Conservation (phyloP, 2,888 invertebrate species). For the Platypus cylindrus region DNA sequence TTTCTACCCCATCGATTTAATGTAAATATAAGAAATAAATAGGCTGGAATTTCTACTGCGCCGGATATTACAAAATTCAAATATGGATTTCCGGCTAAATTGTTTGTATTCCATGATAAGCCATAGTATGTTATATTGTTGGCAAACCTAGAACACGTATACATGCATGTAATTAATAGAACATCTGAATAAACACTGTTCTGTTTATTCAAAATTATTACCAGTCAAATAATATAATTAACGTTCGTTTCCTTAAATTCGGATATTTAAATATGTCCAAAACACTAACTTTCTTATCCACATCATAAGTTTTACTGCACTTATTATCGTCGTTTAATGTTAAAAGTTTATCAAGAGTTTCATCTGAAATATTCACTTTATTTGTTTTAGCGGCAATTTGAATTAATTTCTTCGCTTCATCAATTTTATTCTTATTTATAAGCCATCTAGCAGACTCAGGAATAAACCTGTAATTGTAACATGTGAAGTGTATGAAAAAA, state of each 20-base stretch:
- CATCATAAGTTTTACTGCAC: slow-evolving; percentile 18
- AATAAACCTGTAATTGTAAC: slow-evolving; percentile 38
- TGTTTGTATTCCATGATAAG: slow-evolving; percentile 61
- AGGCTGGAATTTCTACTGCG: slow-evolving; percentile 63
- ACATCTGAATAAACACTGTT: too few relatives aligned
- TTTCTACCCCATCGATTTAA: slow-evolving; percentile 60
- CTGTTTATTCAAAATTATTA: slow-evolving; percentile 27
- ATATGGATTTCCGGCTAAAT: slow-evolving; percentile 57
- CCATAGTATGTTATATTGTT: slow-evolving; percentile 70
- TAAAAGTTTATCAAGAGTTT: slow-evolving; percentile 35
- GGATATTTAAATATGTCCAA: slow-evolving; percentile 39
- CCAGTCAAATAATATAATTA: slow-evolving; percentile 64
- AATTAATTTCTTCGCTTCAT: slow-evolving; percentile 49
- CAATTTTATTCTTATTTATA: slow-evolving; percentile 46
- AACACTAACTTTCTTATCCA: slow-evolving; percentile 37
- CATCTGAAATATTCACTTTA: slow-evolving; percentile 42
- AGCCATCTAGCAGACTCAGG: slow-evolving; percentile 67
- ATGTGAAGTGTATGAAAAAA: neutral
- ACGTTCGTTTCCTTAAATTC: slow-evolving; percentile 49
- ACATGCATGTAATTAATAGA: neutral
- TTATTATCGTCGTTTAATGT: slow-evolving; percentile 19
- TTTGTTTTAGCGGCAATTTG: slow-evolving; percentile 53
- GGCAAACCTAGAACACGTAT: slow-evolving; percentile 50
- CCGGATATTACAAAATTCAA: slow-evolving; percentile 65
- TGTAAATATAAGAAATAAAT: slow-evolving; percentile 49